These are phyloP conservation scores for Pollenia amentaria DNA, from an alignment of 2,888 invertebrate genomes.

Conservation along the genomic window DNA sequence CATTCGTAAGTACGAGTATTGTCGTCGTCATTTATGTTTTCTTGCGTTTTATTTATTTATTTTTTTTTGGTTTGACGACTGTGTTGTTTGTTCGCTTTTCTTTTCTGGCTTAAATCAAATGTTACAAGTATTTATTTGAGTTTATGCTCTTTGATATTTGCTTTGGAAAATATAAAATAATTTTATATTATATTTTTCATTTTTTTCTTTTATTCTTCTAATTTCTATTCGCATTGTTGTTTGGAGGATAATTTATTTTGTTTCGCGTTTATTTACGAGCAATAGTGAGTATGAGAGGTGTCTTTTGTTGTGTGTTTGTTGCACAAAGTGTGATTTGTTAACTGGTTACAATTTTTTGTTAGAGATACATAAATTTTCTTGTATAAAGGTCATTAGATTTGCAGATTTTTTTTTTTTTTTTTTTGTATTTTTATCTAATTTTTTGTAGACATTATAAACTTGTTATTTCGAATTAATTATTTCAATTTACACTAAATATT, in stretches of 20 bases:
- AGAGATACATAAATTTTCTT: slow-evolving; percentile 37
- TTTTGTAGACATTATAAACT: slow-evolving; percentile 25
- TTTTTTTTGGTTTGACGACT: neutral
- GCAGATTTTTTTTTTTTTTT: slow-evolving; percentile 26
- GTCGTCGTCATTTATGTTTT: slow-evolving; percentile 49
- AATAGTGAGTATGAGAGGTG: slow-evolving; percentile 18
- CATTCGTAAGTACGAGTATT: neutral
- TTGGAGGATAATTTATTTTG: slow-evolving; percentile 69
- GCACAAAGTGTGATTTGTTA: slow-evolving; percentile 66
- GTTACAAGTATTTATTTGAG: slow-evolving; percentile 44
- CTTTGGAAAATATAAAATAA: slow-evolving; percentile 37
- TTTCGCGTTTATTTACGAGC: slow-evolving; percentile 49
- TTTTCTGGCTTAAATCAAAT: slow-evolving; percentile 56
- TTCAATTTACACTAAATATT: slow-evolving; percentile 29
- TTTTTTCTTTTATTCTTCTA: slow-evolving; percentile 46
- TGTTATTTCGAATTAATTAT: slow-evolving; percentile 43
- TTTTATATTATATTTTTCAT: slow-evolving; percentile 43
- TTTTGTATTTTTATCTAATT: neutral
- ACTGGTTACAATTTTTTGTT: slow-evolving; percentile 58
- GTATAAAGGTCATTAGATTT: slow-evolving; percentile 56
- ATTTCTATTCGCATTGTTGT: slow-evolving; percentile 62
- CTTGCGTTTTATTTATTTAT: slow-evolving; percentile 35
- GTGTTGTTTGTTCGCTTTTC: slow-evolving; percentile 28
- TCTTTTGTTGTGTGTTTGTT: slow-evolving; percentile 45
- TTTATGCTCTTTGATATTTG: slow-evolving; percentile 61